These are phyloP conservation scores for Micrasema minimum DNA, from an alignment of 1,140 invertebrate species.

Conservation along the genomic window DNA sequence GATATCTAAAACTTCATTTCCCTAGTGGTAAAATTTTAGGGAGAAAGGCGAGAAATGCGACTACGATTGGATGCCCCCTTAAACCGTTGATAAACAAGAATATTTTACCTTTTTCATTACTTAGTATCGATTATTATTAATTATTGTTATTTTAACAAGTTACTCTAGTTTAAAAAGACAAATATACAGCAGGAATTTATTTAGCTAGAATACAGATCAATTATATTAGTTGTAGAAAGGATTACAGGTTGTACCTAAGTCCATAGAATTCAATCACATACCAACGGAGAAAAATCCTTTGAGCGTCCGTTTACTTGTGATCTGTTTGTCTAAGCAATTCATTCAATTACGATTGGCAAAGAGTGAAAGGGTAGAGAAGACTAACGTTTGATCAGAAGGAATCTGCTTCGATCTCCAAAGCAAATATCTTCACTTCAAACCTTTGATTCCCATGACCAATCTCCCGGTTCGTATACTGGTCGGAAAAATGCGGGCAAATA, in stretches of 20 bases:
- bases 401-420: slow-evolving; percentile 45
- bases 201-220: no score
- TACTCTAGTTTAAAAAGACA: no score
- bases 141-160: no score
- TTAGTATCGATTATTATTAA: no score
- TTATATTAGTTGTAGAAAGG: no score
- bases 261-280: slow-evolving; percentile 40
- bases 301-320: slow-evolving; percentile 53
- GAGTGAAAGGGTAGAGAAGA: slow-evolving; percentile 42
- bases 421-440: slow-evolving; percentile 45
- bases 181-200: no score
- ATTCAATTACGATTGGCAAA: slow-evolving; percentile 54
- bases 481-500: slow-evolving; percentile 47
- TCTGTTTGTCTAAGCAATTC: slow-evolving; percentile 55
- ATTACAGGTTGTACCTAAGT: slow-evolving; percentile 8
- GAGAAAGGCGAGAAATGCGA: no score
- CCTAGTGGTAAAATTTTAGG: no score
- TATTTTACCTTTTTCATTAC: no score
- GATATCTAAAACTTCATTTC: no score
- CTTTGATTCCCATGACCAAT: slow-evolving; percentile 49
- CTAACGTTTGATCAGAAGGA: slow-evolving; percentile 48
- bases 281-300: slow-evolving; percentile 50
- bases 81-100: no score
- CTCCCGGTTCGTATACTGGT: slow-evolving; percentile 9
- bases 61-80: no score